Conservation (phyloP, 1,140 invertebrate genomes). For the Drosophila mayri region DNA sequence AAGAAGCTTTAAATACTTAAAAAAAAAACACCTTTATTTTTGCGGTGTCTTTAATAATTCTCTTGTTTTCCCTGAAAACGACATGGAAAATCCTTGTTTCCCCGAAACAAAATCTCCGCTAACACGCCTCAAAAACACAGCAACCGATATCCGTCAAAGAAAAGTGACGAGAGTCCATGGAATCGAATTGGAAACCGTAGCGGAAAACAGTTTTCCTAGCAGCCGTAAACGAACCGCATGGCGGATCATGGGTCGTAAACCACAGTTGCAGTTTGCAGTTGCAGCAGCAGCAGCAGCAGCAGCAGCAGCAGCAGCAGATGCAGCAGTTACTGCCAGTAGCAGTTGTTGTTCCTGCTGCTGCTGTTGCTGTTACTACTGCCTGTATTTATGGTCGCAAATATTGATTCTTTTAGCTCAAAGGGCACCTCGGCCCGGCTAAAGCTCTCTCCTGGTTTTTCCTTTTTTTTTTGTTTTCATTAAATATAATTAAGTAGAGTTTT, state of each 20-base stretch:
- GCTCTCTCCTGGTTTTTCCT: neutral
- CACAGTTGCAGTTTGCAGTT: conserved; percentile 22
- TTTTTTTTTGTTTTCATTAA: conserved; percentile 38
- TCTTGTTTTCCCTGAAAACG: neutral
- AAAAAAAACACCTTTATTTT: neutral
- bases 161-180: conserved; percentile 11
- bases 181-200: conserved; percentile 9
- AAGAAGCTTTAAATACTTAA: neutral
- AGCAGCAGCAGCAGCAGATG: neutral
- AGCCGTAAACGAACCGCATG: conserved; percentile 32
- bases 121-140: conserved; percentile 20
- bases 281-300: conserved; percentile 1
- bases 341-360: neutral
- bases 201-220: conserved; percentile 1
- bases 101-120: conserved; percentile 9
- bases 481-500: conserved; percentile 50
- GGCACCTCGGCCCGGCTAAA: neutral
- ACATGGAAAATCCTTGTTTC: neutral
- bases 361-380: conserved; percentile 7
- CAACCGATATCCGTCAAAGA: conserved; percentile 22
- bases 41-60: neutral
- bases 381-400: conserved; percentile 52
- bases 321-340: conserved; percentile 13
- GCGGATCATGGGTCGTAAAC: conserved; percentile 35
- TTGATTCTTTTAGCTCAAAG: conserved; percentile 45